Base-by-base conservation (phyloP, 2,888 invertebrate genomes). In the Harpalus rufipes region DNA sequence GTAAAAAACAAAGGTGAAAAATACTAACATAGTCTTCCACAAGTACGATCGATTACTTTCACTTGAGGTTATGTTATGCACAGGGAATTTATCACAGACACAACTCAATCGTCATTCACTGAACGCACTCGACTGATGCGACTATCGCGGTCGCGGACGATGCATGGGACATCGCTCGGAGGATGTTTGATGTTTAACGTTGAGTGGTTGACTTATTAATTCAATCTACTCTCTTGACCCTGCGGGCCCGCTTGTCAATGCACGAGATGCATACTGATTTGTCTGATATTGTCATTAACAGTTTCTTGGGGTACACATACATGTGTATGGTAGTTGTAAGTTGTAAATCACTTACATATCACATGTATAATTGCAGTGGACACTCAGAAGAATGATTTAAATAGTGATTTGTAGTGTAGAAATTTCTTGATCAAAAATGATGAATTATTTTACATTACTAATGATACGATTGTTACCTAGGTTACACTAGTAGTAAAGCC, bases 221-320 rank as follows among this genome's bases (percentile, higher is more conserved):
- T 84, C 78, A 84, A 84, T 84, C 74, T 59, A 32, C 74, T 76
- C 84, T 84, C 78, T 76, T 63, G 84, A 78, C 83, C 76, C 61
- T 63, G 25, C 65, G 51, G 61, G 72, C 65, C 56, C 83, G 76
- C 44, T 83, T 32, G 32, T 44, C 63, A 65, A 81, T 81, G 81
- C 83, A 76, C 39, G 76, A 18, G 78, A 78, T 84, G 84, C 84
- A 84, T 84, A 84, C 84, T 78, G 78, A 84, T 78, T 63, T 65
- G 84, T 78, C 84, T 84, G 84, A 84, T 78, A 78, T 63, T 78
- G 51, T 59, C 78, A 78, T 84, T 81, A 68, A 32, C 7, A 56
- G 21, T 51, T 76, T 76, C 51, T 44, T 76, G 10, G 32, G n/a
- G 68, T 39, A 32, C 68, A n/a, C 12, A 4, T n/a, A 51, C 72